Evolutionary conservation across 2,888 invertebrate genomes (phyloP), one percentile per base, ranked within the genome.

Genomic region (Caenorhabditis sp.): DNA sequence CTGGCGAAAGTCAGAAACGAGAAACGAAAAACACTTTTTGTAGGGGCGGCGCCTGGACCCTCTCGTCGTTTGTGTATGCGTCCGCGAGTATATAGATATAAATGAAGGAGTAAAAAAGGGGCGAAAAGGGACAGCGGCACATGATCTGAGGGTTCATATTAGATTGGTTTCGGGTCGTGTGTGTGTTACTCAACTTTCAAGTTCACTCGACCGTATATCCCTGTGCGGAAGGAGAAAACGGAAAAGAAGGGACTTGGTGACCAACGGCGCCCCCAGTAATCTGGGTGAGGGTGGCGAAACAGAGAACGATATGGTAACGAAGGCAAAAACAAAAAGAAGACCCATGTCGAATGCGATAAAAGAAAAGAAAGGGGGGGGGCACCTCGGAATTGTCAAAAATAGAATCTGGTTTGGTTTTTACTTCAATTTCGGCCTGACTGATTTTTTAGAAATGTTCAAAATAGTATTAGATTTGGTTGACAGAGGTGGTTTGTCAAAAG

Each of bases 31-130:
- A 70, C 52, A 70, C 59, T 70, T 61, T 70, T 45, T 53, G 53
- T 59, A 70, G 70, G 70, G 70, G 70, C 70, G 70, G 70, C 70
- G 70, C 70, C 70, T 59, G 52, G 52, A 59, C 50, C 59, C 56
- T 45, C 59, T 43, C 22, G 35, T 32, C 62, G 32, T 30, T 15
- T 63, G 53, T 63, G 63, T 53, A 15, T 24, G 35, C 45, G 50
- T 55, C 27, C 56, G 55, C 66, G 56, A 56, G 56, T 66, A 70
- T 59, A 70, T 52, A 53, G 59, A 58, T 53, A 45, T 59, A 59
- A 58, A 68, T 68, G 68, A 68, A 52, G 52, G 26, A 52, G 68
- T 58, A 41, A 50, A 52, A 50, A 52, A 52, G 37, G 30, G 24
- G 22, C 2, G 39, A 56, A 56, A 58, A 68, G 55, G 58, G 66